Percentiles rank a stretch among this genome's conserved stretches.
These are phyloP conservation scores for Pasiphila rectangulata DNA, from an alignment of 2,888 invertebrate species.

Conservation along the genomic window DNA sequence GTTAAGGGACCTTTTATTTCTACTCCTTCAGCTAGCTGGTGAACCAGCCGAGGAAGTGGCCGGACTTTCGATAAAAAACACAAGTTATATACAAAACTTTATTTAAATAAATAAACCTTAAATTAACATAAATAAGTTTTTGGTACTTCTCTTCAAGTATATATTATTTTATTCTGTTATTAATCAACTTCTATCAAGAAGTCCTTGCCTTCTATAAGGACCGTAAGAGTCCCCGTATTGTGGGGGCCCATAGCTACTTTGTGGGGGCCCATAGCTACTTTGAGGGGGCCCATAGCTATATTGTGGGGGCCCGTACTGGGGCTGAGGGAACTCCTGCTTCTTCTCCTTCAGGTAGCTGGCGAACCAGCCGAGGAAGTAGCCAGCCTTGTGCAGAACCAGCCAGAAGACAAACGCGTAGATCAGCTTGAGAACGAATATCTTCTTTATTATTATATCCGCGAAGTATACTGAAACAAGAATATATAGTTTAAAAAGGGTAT, in stretches of 20 bases:
- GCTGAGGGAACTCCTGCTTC: conserved; percentile 50
- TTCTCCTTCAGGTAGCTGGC: conserved; percentile 64
- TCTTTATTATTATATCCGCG: conserved; percentile 67
- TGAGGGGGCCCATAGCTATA: conserved; percentile 41
- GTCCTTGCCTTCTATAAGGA: conserved; percentile 38
- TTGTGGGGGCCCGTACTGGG: conserved; percentile 34
- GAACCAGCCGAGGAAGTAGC: conserved; percentile 72
- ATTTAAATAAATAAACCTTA: neutral
- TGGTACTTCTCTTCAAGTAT: no score
- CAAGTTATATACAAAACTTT: no score
- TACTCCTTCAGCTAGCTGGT: conserved; percentile 63
- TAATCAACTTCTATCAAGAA: neutral
- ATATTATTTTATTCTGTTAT: no score
- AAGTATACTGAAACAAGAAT: conserved; percentile 57
- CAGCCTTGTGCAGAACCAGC: conserved; percentile 69
- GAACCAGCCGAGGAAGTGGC: conserved; percentile 72
- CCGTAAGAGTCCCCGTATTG: conserved; percentile 31
- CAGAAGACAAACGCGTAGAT: conserved; percentile 70
- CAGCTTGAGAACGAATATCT: conserved; percentile 67
- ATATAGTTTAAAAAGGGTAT: neutral
- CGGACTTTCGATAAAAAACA: no score
- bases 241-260: neutral
- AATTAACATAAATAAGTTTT: no score
- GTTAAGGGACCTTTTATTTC: conserved; percentile 52
- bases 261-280: conserved; percentile 27